Evolutionary conservation across 1,140 invertebrate species (phyloP).

Genomic region (Pseudomyrmex gracilis): DNA sequence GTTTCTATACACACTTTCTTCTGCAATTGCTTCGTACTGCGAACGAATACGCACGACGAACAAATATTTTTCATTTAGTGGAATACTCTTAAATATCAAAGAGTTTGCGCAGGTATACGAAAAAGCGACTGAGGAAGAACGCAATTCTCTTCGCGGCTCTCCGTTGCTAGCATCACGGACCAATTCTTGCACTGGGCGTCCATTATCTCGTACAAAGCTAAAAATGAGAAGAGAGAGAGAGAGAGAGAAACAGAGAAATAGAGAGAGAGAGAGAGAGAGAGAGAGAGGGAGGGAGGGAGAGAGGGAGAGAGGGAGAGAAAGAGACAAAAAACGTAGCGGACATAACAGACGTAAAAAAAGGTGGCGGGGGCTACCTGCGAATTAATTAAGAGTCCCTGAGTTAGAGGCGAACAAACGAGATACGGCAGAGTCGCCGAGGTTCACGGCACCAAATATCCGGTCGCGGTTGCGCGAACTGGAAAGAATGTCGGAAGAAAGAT

Average conservation of each 20-base stretch:
- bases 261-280: background rate
- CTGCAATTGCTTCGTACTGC: slow-evolving; percentile 8
- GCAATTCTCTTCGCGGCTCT: background rate
- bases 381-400: slow-evolving; percentile 81
- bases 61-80: slow-evolving; percentile 54
- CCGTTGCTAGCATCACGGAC: background rate
- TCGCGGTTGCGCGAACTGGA: slow-evolving; percentile 7
- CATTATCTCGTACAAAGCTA: slow-evolving; percentile 1
- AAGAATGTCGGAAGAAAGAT: background rate
- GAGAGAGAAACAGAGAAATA: background rate
- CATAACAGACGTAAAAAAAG: background rate
- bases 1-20: background rate
- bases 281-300: too few relatives aligned
- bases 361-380: slow-evolving; percentile 55
- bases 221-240: background rate
- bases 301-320: background rate
- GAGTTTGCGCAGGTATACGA: background rate
- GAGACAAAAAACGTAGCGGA: background rate
- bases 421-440: slow-evolving; percentile 23
- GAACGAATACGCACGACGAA: slow-evolving; percentile 23
- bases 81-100: slow-evolving; percentile 58
- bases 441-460: slow-evolving; percentile 46
- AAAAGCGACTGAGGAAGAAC: background rate
- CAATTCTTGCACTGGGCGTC: background rate
- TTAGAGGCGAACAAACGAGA: slow-evolving; percentile 71